Base-by-base conservation (phyloP, 2,888 invertebrate genomes). In the Drosophila nr. fundita region DNA sequence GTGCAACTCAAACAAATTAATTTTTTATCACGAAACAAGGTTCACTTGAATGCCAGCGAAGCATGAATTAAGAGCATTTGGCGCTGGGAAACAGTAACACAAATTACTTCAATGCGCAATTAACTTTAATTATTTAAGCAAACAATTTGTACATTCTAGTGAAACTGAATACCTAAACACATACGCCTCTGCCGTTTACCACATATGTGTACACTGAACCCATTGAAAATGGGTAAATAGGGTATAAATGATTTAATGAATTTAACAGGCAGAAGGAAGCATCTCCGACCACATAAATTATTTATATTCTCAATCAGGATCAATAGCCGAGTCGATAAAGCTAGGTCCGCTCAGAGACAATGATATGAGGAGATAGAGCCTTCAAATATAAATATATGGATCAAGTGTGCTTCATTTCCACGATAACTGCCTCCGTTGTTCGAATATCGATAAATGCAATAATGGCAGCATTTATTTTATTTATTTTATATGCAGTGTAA, bases 101-200 rank as follows among this genome's bases (percentile, higher is more conserved):
- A 15, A 45, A 24, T 45, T 45, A 24, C 45, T 24, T 24, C 24
- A 45, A 45, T 15, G 15, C 15, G 15, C 24, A 45, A 45, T 45
- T 45, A 45, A 45, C 45, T 45, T 45, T 15, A 45, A 45, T 24
- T 45, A 45, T 45, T 45, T 45, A 45, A 45, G 24, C 45, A 45
- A 45, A 45, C 45, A 45, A 45, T 24, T 45, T 45, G 45, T 45
- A 45, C 15, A 24, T 45, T 45, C 24, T 15, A 8, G 21, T 15
- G 45, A 21, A 45, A 21, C 21, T 45, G 21, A 45, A 45, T 24
- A 45, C 4, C 45, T 15, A 24, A 45, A 15, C 8, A 15, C 15
- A 1, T 8, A 24, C 21, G 45, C 7, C 15, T 24, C 21, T 15
- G 8, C 13, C 13, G 13, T 7, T 2, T 7, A 45, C 45, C 45